A percentile compares a stretch with the other conserved stretches of the same genome.
phyloP scores from a whole-genome alignment of 2,888 invertebrate genomes.

The Theretra japonica region DNA sequence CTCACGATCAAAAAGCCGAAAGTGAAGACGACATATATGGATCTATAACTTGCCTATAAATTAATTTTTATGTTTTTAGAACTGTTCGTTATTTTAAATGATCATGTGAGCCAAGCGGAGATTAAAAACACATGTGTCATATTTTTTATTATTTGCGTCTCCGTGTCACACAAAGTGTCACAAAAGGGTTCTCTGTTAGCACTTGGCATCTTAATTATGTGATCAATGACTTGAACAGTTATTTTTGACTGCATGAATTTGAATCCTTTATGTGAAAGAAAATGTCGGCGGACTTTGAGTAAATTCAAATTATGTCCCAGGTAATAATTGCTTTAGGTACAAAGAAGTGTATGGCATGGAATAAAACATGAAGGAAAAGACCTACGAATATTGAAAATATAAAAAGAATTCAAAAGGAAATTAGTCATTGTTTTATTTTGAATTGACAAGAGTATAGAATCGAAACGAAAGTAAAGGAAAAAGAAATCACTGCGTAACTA shows the following conservation, averaged over 20 bases:
- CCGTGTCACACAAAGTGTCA: background rate
- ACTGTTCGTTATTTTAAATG: background rate
- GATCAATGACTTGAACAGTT: conserved; percentile 14
- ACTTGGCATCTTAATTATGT: background rate
- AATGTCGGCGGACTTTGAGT: background rate
- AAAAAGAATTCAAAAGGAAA: too few species aligned
- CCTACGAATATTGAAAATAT: too few species aligned
- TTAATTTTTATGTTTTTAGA: background rate
- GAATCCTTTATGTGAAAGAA: background rate
- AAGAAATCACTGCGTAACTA: too few species aligned
- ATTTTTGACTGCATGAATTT: background rate
- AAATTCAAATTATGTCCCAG: too few species aligned
- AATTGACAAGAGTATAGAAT: too few species aligned
- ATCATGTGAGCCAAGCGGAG: background rate
- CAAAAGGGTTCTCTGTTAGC: background rate
- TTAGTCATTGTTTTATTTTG: too few species aligned
- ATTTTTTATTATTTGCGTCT: background rate
- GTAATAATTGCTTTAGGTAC: too few species aligned
- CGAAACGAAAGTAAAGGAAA: too few species aligned
- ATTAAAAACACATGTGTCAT: conserved; percentile 22
- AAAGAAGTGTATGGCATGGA: too few species aligned
- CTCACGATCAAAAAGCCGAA: too few species aligned
- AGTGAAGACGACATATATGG: background rate
- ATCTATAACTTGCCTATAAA: background rate
- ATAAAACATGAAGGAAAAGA: too few species aligned